Percentiles rank a stretch among this genome's conserved stretches.
Evolutionary conservation across 1,140 invertebrate species (phyloP).

Genomic region (Lepidostoma basale): DNA sequence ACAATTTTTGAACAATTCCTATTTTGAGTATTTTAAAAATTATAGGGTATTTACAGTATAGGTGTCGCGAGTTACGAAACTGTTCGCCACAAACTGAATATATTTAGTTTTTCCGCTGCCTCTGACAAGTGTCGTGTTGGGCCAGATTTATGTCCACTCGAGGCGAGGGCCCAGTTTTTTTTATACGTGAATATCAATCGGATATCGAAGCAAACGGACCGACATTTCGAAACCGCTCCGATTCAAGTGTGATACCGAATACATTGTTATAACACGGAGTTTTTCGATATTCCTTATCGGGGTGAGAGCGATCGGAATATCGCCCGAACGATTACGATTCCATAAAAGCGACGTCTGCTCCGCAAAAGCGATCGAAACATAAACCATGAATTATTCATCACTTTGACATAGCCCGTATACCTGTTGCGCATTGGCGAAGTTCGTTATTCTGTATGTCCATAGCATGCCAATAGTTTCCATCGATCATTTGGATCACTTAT

Average conservation of each 20-base stretch:
- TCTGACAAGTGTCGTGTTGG: constrained; percentile 16
- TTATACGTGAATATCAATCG: constrained; percentile 17
- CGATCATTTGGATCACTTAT: background rate
- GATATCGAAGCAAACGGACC: background rate
- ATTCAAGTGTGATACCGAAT: constrained; percentile 5
- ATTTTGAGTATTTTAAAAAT: background rate
- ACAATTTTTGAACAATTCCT: background rate
- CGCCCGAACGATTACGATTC: constrained; percentile 13
- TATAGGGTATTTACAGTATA: background rate
- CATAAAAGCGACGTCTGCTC: constrained; percentile 9
- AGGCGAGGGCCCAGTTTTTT: background rate
- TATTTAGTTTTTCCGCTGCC: constrained; percentile 20
- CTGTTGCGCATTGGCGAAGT: background rate
- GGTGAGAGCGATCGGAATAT: constrained; percentile 6
- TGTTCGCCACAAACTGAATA: background rate
- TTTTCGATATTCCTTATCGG: background rate
- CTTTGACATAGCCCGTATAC: constrained; percentile 3
- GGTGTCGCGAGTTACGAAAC: background rate
- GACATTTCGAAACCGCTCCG: background rate
- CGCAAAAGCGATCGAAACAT: constrained; percentile 19
- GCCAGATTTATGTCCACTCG: constrained; percentile 23
- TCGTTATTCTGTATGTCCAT: background rate
- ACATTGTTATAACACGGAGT: background rate
- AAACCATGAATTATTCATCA: constrained; percentile 12
- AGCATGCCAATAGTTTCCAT: too few species aligned